Evolutionary conservation across 1,140 invertebrate species (phyloP).

Genomic region (Adoxophyes honmai): DNA sequence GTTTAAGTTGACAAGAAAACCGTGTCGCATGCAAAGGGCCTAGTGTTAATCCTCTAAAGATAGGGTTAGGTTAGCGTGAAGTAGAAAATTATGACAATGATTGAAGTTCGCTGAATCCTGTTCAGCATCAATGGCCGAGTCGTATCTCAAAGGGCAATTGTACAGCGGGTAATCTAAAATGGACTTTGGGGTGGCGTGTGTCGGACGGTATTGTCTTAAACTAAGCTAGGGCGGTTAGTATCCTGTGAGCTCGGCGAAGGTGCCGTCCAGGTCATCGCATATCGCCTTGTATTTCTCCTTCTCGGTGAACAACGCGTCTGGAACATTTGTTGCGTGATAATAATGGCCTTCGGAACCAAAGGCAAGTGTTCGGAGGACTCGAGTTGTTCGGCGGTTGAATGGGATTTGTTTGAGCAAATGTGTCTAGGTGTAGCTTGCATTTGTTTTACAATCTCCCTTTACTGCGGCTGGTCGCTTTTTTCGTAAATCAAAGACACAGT

Average conservation of each 20-base stretch:
- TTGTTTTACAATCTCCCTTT: too few species aligned
- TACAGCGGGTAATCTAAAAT: constrained; percentile 12
- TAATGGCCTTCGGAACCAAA: constrained; percentile 15
- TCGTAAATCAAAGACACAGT: too few species aligned
- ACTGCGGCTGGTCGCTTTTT: too few species aligned
- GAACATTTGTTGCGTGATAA: constrained; percentile 65
- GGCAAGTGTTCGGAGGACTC: neutral
- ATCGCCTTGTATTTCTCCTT: constrained; percentile 98
- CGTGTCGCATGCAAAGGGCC: too few species aligned
- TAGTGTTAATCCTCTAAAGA: constrained; percentile 42
- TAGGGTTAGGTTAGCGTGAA: constrained; percentile 44
- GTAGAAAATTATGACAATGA: constrained; percentile 24
- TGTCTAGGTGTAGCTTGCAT: neutral
- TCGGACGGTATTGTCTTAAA: constrained; percentile 62
- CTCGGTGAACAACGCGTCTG: constrained; percentile 85
- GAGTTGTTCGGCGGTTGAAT: neutral
- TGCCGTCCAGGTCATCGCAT: constrained; percentile 98
- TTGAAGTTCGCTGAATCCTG: neutral
- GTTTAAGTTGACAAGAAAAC: too few species aligned
- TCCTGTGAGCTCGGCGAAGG: constrained; percentile 92
- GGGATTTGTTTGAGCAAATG: too few species aligned
- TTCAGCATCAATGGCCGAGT: too few species aligned
- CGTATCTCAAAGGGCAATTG: too few species aligned
- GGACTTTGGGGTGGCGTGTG: constrained; percentile 30
- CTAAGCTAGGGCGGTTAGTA: constrained; percentile 81